Base-by-base conservation (phyloP, 2,888 invertebrate species). In the Heliothis peltigera region DNA sequence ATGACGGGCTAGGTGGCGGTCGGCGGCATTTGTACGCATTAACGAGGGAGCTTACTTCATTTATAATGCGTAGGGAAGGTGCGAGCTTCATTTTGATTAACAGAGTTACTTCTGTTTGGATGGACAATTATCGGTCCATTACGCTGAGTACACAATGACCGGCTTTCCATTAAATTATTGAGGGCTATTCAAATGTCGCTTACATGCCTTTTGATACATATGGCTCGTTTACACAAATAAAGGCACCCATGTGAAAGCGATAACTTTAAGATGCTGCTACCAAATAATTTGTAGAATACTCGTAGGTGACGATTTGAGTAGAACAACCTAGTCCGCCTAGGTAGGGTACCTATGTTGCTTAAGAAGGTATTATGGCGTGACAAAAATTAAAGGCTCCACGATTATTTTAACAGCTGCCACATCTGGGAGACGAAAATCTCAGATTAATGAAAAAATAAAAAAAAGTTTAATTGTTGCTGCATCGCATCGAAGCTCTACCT, bases 101-200 rank as follows among this genome's bases (percentile, higher is more conserved):
- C 93, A 87, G 89, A 90, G 90, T 94, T 94, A 95, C 91, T 94
- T 94, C 91, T 94, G 85, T 93, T 91, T 92, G 94, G 93, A 82
- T 90, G 92, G 91, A 91, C 94, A 91, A 93, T 95, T 94, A 94
- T 93, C 92, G 89, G 89, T 91, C 94, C 93, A 94, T 94, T 94
- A 94, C 89, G 86, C 79, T 84, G 88, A 91, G 90, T 88, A 92
- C 87, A 93, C 91, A 92, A 89, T 87, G 86, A 83, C 80, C 80
- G 83, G 84, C 80, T 87, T 87, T 88, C 89, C 90, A 92, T 93
- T 93, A 90, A 91, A 91, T 91, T 92, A 92, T 91, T 87, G 85
- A 90, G 84, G 80, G 83, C 86, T 80, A 89, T 89, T 89, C 87
- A 87, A 88, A 87, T 88, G 86, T 87, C 86, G 83, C 81, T 82